A percentile compares a stretch with the other conserved stretches of the same genome.
Conservation (phyloP, 1,140 invertebrate genomes). For the Nasonia giraulti region DNA sequence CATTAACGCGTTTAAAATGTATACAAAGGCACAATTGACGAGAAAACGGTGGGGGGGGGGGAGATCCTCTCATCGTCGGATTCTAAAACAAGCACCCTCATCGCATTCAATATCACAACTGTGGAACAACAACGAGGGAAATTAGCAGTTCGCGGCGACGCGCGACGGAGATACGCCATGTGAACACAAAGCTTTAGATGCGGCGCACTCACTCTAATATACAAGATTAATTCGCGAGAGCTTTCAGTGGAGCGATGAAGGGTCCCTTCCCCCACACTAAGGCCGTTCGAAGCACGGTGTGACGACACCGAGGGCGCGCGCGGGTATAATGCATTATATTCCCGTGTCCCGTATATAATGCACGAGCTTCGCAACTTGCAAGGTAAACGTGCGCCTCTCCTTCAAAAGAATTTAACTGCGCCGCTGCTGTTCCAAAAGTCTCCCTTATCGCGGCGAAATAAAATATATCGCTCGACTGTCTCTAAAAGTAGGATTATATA, state of each 20-base stretch:
- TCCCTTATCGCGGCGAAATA: not conserved
- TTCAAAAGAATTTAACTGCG: too few species aligned
- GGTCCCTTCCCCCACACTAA: not conserved
- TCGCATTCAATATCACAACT: not conserved
- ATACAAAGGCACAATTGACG: not conserved
- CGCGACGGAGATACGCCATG: not conserved
- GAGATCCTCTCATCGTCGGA: not conserved
- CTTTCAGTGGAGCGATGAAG: not conserved
- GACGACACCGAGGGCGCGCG: not conserved
- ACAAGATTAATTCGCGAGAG: not conserved
- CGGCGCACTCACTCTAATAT: not conserved
- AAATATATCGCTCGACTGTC: not conserved
- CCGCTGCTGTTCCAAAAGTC: too few species aligned
- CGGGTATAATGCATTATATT: not conserved
- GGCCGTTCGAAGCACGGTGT: not conserved
- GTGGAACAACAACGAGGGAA: not conserved
- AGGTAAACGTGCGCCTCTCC: too few species aligned
- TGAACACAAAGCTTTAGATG: not conserved
- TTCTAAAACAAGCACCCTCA: not conserved
- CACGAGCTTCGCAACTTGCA: too few species aligned
- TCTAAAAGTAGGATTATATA: not conserved
- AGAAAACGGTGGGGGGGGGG: not conserved
- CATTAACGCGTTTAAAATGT: not conserved
- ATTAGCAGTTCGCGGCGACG: not conserved
- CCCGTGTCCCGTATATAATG: too few species aligned